A percentile compares a stretch with the other conserved stretches of the same genome.
These are phyloP conservation scores for Synergus umbraculus DNA, from an alignment of 2,888 invertebrate species.

Conservation along the genomic window DNA sequence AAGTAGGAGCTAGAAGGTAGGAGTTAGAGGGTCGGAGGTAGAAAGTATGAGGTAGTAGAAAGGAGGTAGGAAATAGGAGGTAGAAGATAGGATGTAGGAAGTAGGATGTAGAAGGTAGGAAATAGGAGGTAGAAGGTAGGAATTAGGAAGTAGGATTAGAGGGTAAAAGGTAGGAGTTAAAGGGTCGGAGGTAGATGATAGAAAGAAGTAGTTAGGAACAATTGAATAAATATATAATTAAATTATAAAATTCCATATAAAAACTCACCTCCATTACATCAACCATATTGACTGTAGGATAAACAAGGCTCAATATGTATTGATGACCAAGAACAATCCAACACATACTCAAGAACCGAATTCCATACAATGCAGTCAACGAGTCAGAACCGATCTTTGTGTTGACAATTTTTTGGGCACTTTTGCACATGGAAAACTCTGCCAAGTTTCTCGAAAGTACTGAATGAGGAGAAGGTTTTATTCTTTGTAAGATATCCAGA, in stretches of 20 bases:
- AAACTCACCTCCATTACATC: not conserved
- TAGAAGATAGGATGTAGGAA: no score
- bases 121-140: no score
- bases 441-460: conserved; percentile 49
- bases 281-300: not conserved
- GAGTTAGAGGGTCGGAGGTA: no score
- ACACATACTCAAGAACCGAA: conserved; percentile 78
- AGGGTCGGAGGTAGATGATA: no score
- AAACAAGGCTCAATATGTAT: not conserved
- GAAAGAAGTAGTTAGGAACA: no score
- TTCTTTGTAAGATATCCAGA: not conserved
- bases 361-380: conserved; percentile 77
- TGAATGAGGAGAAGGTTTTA: not conserved
- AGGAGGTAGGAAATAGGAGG: no score
- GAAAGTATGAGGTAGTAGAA: no score
- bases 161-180: no score
- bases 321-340: conserved; percentile 78
- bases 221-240: not conserved
- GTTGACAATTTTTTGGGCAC: conserved; percentile 71
- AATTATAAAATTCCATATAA: not conserved
- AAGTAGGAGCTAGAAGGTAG: no score
- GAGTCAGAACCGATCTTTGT: conserved; percentile 63
- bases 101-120: no score
- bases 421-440: conserved; percentile 75
- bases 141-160: no score